Conservation (phyloP, 64 coral and sea anemone genomes). For the Stichodactyla helianthus region DNA sequence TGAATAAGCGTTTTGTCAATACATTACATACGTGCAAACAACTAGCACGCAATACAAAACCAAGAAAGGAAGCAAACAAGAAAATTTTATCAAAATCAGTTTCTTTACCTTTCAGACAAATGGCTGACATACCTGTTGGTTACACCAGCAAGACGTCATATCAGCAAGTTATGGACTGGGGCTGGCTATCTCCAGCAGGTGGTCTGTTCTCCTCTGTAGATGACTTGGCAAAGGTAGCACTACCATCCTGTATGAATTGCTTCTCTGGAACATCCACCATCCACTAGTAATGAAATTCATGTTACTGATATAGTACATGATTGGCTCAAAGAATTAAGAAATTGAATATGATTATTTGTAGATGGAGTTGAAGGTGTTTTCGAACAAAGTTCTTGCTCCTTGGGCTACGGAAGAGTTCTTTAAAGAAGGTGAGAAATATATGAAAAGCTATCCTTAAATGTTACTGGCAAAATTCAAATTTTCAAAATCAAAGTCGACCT, state of each 20-base stretch:
- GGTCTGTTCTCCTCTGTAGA: slow-evolving; percentile 59
- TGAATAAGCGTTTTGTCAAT: not conserved
- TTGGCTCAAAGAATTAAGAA: not conserved
- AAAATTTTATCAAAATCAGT: not conserved
- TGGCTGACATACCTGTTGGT: not conserved
- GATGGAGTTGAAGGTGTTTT: slow-evolving; percentile 19
- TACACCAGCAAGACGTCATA: slow-evolving; percentile 3
- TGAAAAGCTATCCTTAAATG: not conserved
- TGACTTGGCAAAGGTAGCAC: slow-evolving; percentile 69
- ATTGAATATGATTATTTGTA: not conserved
- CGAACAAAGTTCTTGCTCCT: not conserved
- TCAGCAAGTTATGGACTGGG: slow-evolving; percentile 54
- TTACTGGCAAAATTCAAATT: too few relatives aligned
- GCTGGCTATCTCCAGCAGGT: slow-evolving; percentile 65
- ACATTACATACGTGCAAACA: not conserved
- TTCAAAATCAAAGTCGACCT: too few relatives aligned
- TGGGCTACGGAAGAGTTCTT: not conserved
- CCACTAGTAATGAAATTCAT: too few relatives aligned
- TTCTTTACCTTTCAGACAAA: not conserved
- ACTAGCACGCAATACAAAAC: too few relatives aligned
- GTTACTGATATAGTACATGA: too few relatives aligned
- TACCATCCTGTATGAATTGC: not conserved
- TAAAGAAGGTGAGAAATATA: not conserved
- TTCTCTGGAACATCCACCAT: too few relatives aligned
- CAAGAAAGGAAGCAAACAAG: not conserved